Evolutionary conservation across 1,140 invertebrate genomes (phyloP), one percentile per base, ranked within the genome.

Genomic region (Andrena cerasifolii): DNA sequence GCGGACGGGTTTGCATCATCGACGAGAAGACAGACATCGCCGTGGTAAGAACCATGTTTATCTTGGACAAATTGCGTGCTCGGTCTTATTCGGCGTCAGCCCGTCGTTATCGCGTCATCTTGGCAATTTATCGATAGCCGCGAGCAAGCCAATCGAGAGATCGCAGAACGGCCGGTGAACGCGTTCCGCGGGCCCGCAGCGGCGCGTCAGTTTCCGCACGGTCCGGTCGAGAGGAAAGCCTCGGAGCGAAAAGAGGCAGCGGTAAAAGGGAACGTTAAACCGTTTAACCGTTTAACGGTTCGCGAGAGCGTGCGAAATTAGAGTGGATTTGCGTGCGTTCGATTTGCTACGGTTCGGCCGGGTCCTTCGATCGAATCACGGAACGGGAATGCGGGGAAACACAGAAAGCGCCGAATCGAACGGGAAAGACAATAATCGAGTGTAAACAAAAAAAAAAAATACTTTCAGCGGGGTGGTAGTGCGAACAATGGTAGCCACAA

Each of bases 401-500:
- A 18, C 70, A 67, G 66, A 78, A 81, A 84, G 71, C 70, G 49
- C 40, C 58, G 74, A 26, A 40, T 68, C 78, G 74, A 76, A 72
- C 54, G 82, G 45, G 65, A 77, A 62, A 66, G 83, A 84, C 83
- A 75, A 84, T 85, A 78, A 82, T 84, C 83, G 70, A 66, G 77
- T 77, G 79, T 75, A 82, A 85, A 82, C 63, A 59, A 79, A 79
- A 53, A 53, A 36, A 49, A 18, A 51, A 81, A 79, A 79, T 76
- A 75, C 70, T 78, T 84, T 86, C 82, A 87, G 86, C 87, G 83
- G 88, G 90, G 86, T 90, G 87, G 84, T 84, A 85, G 84, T 74
- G 83, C 82, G 87, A 89, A 91, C 90, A 91, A 91, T 90, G 86
- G 84, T 83, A 82, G 84, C 87, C 88, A 91, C 90, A 91, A 91